phyloP scores from a whole-genome alignment of 2,113 vertebrate species.

The Lophochroa leadbeateri region DNA sequence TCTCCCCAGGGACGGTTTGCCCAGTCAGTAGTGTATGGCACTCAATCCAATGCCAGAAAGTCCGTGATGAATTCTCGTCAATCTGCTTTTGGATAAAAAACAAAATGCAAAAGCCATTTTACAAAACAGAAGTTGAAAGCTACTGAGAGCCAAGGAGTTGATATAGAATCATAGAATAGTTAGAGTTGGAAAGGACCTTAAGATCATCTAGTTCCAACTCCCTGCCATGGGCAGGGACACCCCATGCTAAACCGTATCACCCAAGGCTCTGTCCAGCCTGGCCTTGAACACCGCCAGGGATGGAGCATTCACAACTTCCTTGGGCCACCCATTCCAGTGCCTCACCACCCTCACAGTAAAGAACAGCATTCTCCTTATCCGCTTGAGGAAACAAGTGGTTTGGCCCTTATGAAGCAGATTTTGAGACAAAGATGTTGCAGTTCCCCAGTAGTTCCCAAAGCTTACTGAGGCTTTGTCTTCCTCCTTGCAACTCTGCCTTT shows the following conservation, averaged over 20 bases:
- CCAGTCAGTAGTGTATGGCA: conserved; percentile 78
- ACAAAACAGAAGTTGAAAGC: background rate
- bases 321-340: no score
- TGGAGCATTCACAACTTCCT: no score
- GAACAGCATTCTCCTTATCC: background rate
- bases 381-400: background rate
- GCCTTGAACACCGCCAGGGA: no score
- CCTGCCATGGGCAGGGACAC: no score
- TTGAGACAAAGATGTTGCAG: background rate
- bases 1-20: conserved; percentile 25
- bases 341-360: no score
- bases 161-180: background rate
- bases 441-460: background rate
- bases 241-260: no score
- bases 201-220: no score
- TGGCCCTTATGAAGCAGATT: background rate
- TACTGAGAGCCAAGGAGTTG: background rate
- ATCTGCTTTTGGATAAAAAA: conserved; percentile 55
- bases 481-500: background rate
- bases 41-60: background rate
- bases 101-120: background rate
- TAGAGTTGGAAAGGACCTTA: no score
- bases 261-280: no score
- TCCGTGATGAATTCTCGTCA: conserved; percentile 40
- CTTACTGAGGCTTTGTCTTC: background rate